Evolutionary conservation across 1,140 invertebrate genomes (phyloP), one percentile per base, ranked within the genome.

Genomic region (Papilio xuthus): DNA sequence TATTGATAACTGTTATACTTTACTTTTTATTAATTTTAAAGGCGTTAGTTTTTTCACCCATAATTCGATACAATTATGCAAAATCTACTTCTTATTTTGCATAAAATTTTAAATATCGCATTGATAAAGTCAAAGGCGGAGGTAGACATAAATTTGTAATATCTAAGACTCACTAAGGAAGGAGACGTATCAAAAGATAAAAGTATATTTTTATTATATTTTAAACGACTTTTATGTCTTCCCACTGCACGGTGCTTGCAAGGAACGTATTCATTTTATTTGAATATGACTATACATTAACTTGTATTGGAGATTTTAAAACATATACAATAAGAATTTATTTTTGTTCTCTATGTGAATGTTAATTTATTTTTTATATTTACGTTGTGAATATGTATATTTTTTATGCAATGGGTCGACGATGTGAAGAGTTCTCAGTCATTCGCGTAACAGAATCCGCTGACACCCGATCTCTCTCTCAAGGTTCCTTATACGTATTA

Each of bases 401-500:
- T n/a, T n/a, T n/a, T n/a, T n/a, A n/a, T n/a, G n/a, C n/a, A n/a
- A n/a, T n/a, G n/a, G 32, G 32, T 37, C 32, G 10, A 41, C 32
- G 20, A 90, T 88, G 86, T 86, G 88, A 86, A 86, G 77, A 79
- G 80, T 81, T 81, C 86, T 89, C 86, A 87, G 89, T 87, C 88
- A 86, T 80, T 81, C 88, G 82, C 86, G 91, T 90, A 92, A 93
- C 90, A 86, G 79, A 89, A 91, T 85, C 85, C 84, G 83, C 75
- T 71, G 76, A 75, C 82, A 93, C 82, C 77, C 84, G 87, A 93
- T 83, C 89, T 85, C 76, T 75, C 63, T 84, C 85, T 90, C 90
- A 93, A 93, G 92, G 92, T 86, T 93, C 89, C 89, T 86, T 86
- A 90, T 92, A 84, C 88, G 89, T 85, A 93, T 93, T 93, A 91